phyloP scores from a whole-genome alignment of 2,797 vertebrate species.

The Ambastaia sidthimunki region DNA sequence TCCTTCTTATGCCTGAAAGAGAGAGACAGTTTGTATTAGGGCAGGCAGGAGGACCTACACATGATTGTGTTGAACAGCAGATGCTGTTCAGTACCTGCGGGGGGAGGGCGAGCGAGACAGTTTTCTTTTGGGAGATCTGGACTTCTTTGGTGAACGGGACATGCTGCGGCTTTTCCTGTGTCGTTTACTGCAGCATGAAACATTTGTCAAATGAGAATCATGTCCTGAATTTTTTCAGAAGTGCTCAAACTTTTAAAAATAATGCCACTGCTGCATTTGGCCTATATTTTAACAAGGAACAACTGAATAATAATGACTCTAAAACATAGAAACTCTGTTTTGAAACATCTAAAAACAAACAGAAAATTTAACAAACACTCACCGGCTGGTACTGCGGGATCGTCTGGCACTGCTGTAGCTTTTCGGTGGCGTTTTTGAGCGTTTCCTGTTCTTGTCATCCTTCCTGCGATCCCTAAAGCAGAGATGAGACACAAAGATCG shows the following conservation, averaged over 20 bases:
- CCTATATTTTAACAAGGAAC: too few species aligned
- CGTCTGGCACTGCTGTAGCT: conserved; percentile 96
- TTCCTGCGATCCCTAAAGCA: conserved; percentile 90
- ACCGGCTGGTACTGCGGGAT: conserved; percentile 93
- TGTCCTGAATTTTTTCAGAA: not conserved
- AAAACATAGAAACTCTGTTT: too few species aligned
- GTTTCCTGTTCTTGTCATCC: conserved; percentile 95
- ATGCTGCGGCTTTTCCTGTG: conserved; percentile 87
- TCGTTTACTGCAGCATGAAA: conserved; percentile 71
- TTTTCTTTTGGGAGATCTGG: conserved; percentile 87
- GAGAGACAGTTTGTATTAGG: not conserved
- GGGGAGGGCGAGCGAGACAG: conserved; percentile 89
- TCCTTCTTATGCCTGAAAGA: conserved; percentile 89
- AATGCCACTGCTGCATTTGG: too few species aligned
- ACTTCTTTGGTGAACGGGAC: conserved; percentile 86
- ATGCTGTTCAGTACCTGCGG: conserved; percentile 73
- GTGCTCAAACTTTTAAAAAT: not conserved
- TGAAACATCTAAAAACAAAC: too few species aligned
- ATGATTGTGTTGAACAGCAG: too few species aligned
- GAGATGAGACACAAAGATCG: not conserved
- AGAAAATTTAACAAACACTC: conserved; percentile 43
- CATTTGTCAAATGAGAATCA: not conserved
- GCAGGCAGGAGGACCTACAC: not conserved
- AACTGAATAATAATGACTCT: not conserved
- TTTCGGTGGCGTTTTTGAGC: conserved; percentile 97